A percentile compares a stretch with the other conserved stretches of the same genome.
Evolutionary conservation across 2,113 vertebrate genomes (phyloP).

Genomic region (Hymenochirus boettgeri): DNA sequence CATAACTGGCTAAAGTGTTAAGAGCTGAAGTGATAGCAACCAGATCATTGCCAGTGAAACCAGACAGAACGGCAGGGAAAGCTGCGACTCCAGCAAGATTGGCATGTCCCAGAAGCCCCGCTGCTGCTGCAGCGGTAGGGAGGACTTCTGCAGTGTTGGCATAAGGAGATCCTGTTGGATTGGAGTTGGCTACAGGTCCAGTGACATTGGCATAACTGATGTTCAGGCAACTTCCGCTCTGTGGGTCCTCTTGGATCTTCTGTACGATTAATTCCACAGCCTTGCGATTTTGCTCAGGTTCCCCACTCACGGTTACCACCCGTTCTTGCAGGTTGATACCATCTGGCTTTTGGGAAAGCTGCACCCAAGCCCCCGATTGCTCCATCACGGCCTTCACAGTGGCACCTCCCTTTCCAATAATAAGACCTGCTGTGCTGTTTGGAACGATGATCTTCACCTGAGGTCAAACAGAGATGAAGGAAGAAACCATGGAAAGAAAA

Average conservation of each 20-base stretch:
- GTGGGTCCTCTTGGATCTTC: slow-evolving; percentile 86
- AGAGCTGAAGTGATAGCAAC: slow-evolving; percentile 86
- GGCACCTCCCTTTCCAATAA: slow-evolving; percentile 85
- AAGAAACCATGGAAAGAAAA: slow-evolving; percentile 26
- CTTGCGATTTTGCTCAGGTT: slow-evolving; percentile 84
- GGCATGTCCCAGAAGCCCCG: slow-evolving; percentile 81
- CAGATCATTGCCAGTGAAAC: slow-evolving; percentile 83
- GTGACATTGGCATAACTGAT: slow-evolving; percentile 87
- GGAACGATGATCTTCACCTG: slow-evolving; percentile 89
- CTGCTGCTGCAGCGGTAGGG: slow-evolving; percentile 77
- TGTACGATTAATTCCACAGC: slow-evolving; percentile 86
- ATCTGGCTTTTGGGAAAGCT: slow-evolving; percentile 86
- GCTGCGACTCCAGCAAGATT: slow-evolving; percentile 81
- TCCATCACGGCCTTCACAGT: slow-evolving; percentile 88
- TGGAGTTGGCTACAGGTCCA: slow-evolving; percentile 84
- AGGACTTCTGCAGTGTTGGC: slow-evolving; percentile 86
- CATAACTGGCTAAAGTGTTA: slow-evolving; percentile 84
- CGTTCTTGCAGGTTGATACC: slow-evolving; percentile 87
- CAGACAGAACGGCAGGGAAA: slow-evolving; percentile 80
- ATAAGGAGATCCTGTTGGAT: slow-evolving; percentile 84
- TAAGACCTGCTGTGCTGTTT: slow-evolving; percentile 86
- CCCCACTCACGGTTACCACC: slow-evolving; percentile 85
- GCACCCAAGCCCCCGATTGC: slow-evolving; percentile 85
- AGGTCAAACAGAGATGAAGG: slow-evolving; percentile 66
- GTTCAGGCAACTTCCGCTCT: slow-evolving; percentile 85